Conservation (phyloP, 2,113 vertebrate genomes). For the Andinoacara biseriatus region DNA sequence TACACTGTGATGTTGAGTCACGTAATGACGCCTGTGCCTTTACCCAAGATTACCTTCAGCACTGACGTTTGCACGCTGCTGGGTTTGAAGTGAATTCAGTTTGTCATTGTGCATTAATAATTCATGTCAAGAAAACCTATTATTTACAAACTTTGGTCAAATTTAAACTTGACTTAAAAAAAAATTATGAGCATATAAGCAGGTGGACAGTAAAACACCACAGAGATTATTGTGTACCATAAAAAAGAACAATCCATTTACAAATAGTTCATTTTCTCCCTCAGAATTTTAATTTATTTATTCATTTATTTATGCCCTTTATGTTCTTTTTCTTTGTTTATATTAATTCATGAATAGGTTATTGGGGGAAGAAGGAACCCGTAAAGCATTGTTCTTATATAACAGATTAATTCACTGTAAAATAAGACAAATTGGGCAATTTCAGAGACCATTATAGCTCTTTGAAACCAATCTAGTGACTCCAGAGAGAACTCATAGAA, state of each 20-base stretch:
- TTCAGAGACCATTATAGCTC: not conserved
- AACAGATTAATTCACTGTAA: not conserved
- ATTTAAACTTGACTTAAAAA: not conserved
- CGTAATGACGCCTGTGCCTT: slow-evolving; percentile 10
- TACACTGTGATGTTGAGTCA: slow-evolving; percentile 22
- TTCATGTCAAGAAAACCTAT: not conserved
- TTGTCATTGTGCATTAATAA: not conserved
- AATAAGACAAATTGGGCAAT: not conserved
- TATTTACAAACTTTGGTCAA: not conserved
- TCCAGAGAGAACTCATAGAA: not conserved
- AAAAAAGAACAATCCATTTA: not conserved
- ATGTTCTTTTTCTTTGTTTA: not conserved
- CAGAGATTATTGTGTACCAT: too few species aligned
- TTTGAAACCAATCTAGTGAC: not conserved
- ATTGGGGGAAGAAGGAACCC: not conserved
- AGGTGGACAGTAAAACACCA: not conserved
- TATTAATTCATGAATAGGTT: not conserved
- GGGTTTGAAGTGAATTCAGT: slow-evolving; percentile 9
- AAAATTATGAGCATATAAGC: not conserved
- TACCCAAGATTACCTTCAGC: slow-evolving; percentile 9
- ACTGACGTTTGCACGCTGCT: not conserved
- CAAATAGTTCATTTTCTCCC: not conserved
- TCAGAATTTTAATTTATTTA: not conserved
- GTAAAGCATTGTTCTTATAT: not conserved
- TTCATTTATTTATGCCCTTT: not conserved